phyloP scores from a whole-genome alignment of 35 echinoderm and acorn worm species.

The Amphiura filiformis region DNA sequence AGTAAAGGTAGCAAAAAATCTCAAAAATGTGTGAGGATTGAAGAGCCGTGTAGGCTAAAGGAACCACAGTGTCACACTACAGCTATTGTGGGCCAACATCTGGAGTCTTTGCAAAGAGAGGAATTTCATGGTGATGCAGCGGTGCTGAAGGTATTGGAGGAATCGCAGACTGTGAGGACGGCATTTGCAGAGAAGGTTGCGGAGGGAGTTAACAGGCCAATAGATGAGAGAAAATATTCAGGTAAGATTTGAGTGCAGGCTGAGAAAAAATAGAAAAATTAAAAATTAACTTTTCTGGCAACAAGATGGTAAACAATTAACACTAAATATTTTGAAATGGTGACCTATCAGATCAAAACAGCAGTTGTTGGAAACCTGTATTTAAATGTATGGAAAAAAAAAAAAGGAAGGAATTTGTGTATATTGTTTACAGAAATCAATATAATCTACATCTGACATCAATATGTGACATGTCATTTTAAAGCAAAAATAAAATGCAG shows the following conservation, averaged over 20 bases:
- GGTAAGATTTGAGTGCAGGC: background rate
- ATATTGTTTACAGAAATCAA: background rate
- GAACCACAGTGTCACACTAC: background rate
- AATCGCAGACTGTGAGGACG: background rate
- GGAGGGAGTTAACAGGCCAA: background rate
- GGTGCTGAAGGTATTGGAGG: background rate
- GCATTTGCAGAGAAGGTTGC: background rate
- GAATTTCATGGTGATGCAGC: background rate
- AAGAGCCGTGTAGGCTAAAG: background rate
- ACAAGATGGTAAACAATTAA: background rate
- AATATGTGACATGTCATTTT: background rate
- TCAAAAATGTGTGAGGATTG: background rate
- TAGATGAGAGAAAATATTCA: background rate
- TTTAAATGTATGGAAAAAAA: background rate
- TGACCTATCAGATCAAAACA: background rate
- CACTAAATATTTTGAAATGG: background rate
- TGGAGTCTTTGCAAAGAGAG: background rate
- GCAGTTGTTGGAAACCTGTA: background rate
- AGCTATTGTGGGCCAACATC: background rate
- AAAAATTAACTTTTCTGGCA: no score
- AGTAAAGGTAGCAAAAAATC: no score
- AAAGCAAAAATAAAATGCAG: background rate
- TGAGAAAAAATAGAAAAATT: no score
- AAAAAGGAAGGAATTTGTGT: background rate
- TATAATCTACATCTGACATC: background rate